Percentiles rank a stretch among this genome's conserved stretches.
phyloP scores from a whole-genome alignment of 2,797 vertebrate genomes.

The Anas bernieri region DNA sequence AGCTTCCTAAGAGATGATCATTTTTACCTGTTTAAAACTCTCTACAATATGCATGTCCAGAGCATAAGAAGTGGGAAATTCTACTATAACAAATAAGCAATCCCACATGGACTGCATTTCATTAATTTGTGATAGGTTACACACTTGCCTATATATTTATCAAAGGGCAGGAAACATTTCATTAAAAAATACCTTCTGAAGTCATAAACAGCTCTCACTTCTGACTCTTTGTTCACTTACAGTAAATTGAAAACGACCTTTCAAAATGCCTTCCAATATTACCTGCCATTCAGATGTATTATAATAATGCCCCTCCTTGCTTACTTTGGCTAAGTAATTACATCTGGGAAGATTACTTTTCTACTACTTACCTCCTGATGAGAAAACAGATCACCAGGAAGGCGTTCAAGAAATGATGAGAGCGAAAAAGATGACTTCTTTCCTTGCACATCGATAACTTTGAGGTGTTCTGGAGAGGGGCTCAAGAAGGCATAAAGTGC shows the following conservation, averaged over 20 bases:
- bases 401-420: constrained; percentile 93
- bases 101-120: not conserved
- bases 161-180: not conserved
- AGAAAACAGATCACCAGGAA: constrained; percentile 97
- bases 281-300: not conserved
- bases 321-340: constrained; percentile 15
- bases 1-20: not conserved
- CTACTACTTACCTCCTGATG: constrained; percentile 89
- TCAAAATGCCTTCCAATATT: not conserved
- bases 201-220: not conserved
- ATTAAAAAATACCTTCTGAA: not conserved
- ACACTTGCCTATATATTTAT: not conserved
- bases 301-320: not conserved
- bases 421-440: constrained; percentile 93
- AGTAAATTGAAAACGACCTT: not conserved
- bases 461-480: constrained; percentile 94
- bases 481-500: constrained; percentile 97
- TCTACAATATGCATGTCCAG: not conserved
- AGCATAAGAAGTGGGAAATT: not conserved
- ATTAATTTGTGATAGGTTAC: not conserved
- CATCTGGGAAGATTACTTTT: constrained; percentile 11
- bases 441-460: constrained; percentile 94
- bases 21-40: not conserved
- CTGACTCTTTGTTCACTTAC: not conserved
- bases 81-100: not conserved